Evolutionary conservation across 2,888 invertebrate species (phyloP).

Genomic region (Opisthograptis luteolata): DNA sequence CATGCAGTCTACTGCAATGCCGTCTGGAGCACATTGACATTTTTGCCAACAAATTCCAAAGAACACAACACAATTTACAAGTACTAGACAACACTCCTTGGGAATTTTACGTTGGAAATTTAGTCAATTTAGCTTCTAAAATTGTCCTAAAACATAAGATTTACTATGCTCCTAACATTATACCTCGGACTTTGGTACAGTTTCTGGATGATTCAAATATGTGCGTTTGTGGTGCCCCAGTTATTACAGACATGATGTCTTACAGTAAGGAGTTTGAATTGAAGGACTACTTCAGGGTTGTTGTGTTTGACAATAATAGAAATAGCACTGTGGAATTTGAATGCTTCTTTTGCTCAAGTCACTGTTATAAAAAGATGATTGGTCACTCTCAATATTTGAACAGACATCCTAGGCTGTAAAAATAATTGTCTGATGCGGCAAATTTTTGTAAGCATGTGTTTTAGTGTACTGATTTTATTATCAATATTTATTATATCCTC

Average conservation of each 20-base stretch:
- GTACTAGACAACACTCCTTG: slow-evolving; percentile 41
- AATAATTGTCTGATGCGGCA: too few species aligned
- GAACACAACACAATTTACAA: slow-evolving; percentile 24
- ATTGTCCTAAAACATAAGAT: slow-evolving; percentile 78
- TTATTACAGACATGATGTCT: slow-evolving; percentile 57
- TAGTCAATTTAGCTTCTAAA: slow-evolving; percentile 83
- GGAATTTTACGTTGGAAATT: slow-evolving; percentile 73
- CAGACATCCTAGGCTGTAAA: too few species aligned
- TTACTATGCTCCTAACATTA: slow-evolving; percentile 81
- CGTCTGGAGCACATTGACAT: slow-evolving; percentile 83
- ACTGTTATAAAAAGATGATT: slow-evolving; percentile 62
- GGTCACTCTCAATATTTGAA: background rate
- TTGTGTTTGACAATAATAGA: slow-evolving; percentile 64
- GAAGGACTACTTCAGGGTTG: slow-evolving; percentile 66
- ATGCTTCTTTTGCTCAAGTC: slow-evolving; percentile 85
- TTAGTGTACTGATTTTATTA: too few species aligned
- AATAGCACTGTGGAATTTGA: slow-evolving; percentile 78
- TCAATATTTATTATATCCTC: too few species aligned
- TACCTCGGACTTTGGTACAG: slow-evolving; percentile 85
- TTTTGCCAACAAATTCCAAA: slow-evolving; percentile 81
- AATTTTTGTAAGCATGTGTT: too few species aligned
- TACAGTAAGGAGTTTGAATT: slow-evolving; percentile 63
- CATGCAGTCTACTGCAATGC: slow-evolving; percentile 85
- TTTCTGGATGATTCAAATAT: slow-evolving; percentile 85
- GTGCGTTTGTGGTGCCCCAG: slow-evolving; percentile 85